Evolutionary conservation across 1,140 invertebrate species (phyloP), one percentile per base, ranked within the genome.

Genomic region (Caenorhabditis brenneri): DNA sequence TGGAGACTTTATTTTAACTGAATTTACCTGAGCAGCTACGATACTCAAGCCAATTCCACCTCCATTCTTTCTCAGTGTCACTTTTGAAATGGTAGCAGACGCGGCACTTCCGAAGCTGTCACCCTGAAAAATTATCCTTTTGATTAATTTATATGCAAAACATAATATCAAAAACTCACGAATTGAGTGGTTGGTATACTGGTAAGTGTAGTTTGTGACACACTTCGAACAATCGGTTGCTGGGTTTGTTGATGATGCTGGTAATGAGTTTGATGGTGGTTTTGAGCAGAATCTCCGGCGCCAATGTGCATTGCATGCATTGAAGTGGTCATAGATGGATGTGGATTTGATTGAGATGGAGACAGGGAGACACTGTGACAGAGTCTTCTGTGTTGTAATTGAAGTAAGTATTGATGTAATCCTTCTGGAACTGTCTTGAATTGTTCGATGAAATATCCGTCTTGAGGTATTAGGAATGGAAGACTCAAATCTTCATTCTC

Each of bases 381-480:
- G 1, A 80, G 48, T 31, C 79, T 31, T 53, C 51, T 80, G 46
- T 80, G 48, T 39, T 80, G 79, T 16, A 80, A 24, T 53, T 51
- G 51, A n/a, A n/a, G 79, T 16, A 80, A 24, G 22, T 80, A 80
- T 22, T 55, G 48, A 10, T 16, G 16, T 12, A 80, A 36, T 29
- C 79, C 79, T 19, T 80, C 79, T 15, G 79, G 79, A 15, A 80
- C 79, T 6, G 31, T 42, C 19, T 39, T 51, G 48, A 80, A 58
- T 31, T 80, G 79, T 22, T 80, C 82, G n/a, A 65, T 48, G 29
- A 83, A 65, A 92, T 98, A 99, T 16, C 97, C 97, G 92, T 99
- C 97, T 90, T 97, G 96, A 0, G 97, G 97, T 16, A 99, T 92
- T 6, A 99, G 92, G 80, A 99, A 94, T 5, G 95, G 95, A 22